Evolutionary conservation across 2,888 invertebrate genomes (phyloP).

Genomic region (Micoletzkya japonica): DNA sequence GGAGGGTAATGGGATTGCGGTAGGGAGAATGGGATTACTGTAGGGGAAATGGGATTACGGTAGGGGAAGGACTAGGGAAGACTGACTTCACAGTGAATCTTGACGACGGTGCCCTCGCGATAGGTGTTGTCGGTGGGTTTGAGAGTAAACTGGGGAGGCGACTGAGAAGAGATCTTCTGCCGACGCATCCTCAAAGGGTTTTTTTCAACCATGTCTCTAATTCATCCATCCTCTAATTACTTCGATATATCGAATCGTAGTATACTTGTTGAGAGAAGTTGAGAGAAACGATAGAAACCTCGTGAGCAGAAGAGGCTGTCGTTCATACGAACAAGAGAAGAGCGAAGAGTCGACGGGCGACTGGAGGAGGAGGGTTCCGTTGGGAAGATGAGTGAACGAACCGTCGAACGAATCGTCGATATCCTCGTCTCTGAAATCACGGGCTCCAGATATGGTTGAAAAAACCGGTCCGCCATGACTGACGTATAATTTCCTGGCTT

Average conservation of each 20-base stretch:
- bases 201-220: too few relatives aligned
- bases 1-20: background rate
- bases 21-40: background rate
- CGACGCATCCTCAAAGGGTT: slow-evolving; percentile 8
- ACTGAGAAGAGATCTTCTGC: background rate
- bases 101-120: slow-evolving; percentile 31
- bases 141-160: slow-evolving; percentile 32
- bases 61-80: background rate
- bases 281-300: background rate
- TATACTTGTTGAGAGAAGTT: background rate
- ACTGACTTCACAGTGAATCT: slow-evolving; percentile 32
- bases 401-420: slow-evolving; percentile 1
- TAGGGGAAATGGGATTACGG: background rate
- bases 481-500: too few relatives aligned
- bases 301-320: slow-evolving; percentile 7
- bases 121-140: slow-evolving; percentile 25
- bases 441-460: too few relatives aligned
- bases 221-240: too few relatives aligned
- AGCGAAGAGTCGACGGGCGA: background rate
- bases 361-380: background rate
- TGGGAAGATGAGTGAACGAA: background rate
- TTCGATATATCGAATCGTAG: too few relatives aligned
- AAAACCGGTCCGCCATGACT: too few relatives aligned
- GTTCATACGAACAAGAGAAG: slow-evolving; percentile 22
- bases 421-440: slow-evolving; percentile 3